A percentile compares a stretch with the other conserved stretches of the same genome.
Conservation (phyloP, 2,797 vertebrate genomes). For the Myiotriccus ornatus region DNA sequence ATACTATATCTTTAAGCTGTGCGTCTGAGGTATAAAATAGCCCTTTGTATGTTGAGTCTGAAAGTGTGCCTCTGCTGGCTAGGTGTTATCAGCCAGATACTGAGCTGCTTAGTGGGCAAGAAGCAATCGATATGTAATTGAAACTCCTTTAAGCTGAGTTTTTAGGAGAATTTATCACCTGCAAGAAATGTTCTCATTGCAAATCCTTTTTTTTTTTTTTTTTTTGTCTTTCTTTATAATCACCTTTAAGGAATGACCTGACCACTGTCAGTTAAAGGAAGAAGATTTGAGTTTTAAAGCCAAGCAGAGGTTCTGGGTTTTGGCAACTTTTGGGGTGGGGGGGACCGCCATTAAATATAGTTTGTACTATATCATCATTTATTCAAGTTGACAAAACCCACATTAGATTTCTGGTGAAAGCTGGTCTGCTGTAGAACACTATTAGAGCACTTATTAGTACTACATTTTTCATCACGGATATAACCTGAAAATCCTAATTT, state of each 20-base stretch:
- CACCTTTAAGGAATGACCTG: neutral
- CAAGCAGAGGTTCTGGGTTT: neutral
- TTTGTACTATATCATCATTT: neutral
- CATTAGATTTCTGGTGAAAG: conserved; percentile 42
- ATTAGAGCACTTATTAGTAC: conserved; percentile 14
- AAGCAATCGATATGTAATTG: neutral
- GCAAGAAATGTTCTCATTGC: neutral
- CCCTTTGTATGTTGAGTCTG: neutral
- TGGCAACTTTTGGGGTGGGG: neutral
- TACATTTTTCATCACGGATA: conserved; percentile 46
- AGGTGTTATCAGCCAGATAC: neutral
- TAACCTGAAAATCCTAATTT: conserved; percentile 63
- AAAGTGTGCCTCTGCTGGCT: neutral
- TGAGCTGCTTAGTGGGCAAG: neutral
- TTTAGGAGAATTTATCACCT: conserved; percentile 22
- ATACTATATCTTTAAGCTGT: neutral
- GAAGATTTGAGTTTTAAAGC: neutral
- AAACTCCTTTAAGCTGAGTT: neutral
- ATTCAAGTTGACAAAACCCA: neutral
- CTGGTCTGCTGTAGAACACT: neutral
- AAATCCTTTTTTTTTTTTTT: neutral
- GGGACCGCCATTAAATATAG: neutral
- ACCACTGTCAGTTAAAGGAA: neutral
- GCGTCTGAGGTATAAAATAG: neutral
- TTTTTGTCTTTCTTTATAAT: neutral